These are phyloP conservation scores for Chesias legatella DNA, from an alignment of 2,888 invertebrate species.

Conservation along the genomic window DNA sequence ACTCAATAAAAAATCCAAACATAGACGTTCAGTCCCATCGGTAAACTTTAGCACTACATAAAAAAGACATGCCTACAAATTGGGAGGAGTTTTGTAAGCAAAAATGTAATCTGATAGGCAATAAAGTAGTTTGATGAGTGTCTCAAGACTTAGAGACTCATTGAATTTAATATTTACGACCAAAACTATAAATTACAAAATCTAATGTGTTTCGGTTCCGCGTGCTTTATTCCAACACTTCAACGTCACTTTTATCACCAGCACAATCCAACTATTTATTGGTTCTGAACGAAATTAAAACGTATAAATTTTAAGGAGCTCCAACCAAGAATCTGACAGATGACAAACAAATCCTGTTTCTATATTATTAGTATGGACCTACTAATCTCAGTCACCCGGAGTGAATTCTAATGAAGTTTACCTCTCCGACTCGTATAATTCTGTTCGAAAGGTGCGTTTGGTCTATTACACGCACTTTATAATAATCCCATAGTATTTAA, in stretches of 20 bases:
- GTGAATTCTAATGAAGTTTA: constrained; percentile 62
- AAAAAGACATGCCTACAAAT: constrained; percentile 1
- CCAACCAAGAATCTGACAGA: constrained; percentile 47
- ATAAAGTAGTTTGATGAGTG: constrained; percentile 19
- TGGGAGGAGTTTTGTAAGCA: constrained; percentile 9
- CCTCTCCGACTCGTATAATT: constrained; percentile 43
- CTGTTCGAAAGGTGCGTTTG: constrained; percentile 31
- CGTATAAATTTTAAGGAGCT: constrained; percentile 58
- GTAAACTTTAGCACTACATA: background rate
- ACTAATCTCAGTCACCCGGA: constrained; percentile 55
- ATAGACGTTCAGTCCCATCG: too few relatives aligned
- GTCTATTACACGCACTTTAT: constrained; percentile 35
- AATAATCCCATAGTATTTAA: constrained; percentile 51
- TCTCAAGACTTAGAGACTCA: constrained; percentile 27
- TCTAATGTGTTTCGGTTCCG: constrained; percentile 35
- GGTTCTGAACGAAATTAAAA: constrained; percentile 62
- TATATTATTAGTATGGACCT: constrained; percentile 40
- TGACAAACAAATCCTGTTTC: constrained; percentile 61
- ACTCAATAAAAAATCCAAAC: too few relatives aligned
- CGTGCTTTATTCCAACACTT: constrained; percentile 39
- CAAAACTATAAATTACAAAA: constrained; percentile 43
- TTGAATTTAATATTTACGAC: constrained; percentile 43
- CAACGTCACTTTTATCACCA: constrained; percentile 55
- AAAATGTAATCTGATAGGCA: constrained; percentile 17
- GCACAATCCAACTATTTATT: constrained; percentile 63